These are phyloP conservation scores for Pharmacophagus antenor DNA, from an alignment of 2,888 invertebrate species.

Conservation along the genomic window DNA sequence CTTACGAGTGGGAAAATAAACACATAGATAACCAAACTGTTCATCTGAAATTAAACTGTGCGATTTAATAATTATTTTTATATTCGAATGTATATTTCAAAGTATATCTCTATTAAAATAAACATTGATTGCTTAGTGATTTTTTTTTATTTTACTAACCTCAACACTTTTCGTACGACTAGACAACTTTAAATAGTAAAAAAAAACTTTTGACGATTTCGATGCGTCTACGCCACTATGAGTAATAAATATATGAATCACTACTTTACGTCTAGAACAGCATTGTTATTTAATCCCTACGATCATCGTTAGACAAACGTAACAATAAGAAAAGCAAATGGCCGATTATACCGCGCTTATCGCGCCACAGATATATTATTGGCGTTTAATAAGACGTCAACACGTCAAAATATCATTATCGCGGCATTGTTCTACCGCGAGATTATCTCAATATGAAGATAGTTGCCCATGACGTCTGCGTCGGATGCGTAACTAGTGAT, in stretches of 20 bases:
- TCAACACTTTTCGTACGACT: too few species aligned
- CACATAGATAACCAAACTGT: too few species aligned
- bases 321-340: conserved; percentile 31
- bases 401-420: conserved; percentile 57
- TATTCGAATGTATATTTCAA: too few species aligned
- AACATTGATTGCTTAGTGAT: too few species aligned
- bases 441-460: conserved; percentile 38
- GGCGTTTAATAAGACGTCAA: conserved; percentile 58
- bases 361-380: conserved; percentile 33
- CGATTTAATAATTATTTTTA: too few species aligned
- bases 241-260: not conserved
- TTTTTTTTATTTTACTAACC: too few species aligned
- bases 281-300: conserved; percentile 7
- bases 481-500: conserved; percentile 28
- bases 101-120: too few species aligned
- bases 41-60: too few species aligned
- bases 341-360: conserved; percentile 34
- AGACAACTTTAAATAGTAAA: too few species aligned
- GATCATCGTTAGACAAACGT: conserved; percentile 14
- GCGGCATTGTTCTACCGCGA: conserved; percentile 43
- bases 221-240: too few species aligned
- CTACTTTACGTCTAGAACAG: not conserved
- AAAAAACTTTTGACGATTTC: too few species aligned
- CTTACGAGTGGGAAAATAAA: too few species aligned
- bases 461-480: conserved; percentile 31